Evolutionary conservation across 2,888 invertebrate genomes (phyloP), one percentile per base, ranked within the genome.

Genomic region (Rhagonycha fulva): DNA sequence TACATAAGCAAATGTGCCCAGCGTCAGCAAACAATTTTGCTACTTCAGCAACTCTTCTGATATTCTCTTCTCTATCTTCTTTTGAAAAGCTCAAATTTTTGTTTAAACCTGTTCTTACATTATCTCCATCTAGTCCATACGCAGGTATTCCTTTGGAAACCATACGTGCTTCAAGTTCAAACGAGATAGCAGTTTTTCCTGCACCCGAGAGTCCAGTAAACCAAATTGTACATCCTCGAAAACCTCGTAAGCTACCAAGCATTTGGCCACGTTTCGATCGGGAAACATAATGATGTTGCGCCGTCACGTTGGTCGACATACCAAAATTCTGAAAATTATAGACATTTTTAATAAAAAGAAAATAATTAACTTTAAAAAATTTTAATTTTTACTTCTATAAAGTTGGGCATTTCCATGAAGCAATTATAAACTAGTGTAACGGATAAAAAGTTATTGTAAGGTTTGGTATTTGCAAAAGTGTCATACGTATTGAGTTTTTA

Each of bases 1-100:
- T 97, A 88, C 98, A 98, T 62, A 99, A 91, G 80, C 97, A 95
- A 14, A 99, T 94, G 71, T 98, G 96, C 0, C 99, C 99, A 80
- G 97, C 96, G 88, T 99, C 99, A 0, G 99, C 98, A 88, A 99
- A 98, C 12, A 99, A 89, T 88, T 97, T 98, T 11, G 98, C 97
- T 0, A 99, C 98, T 88, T 99, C 99, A 0, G 98, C 96, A 0
- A 99, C 98, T 80, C 99, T 90, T 23, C 99, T 90, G 83, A 99
- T 99, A 87, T 99, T 99, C 88, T 99, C 99, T 85, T 97, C 96
- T 0, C 99, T 91, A 84, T 99, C 99, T 82, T 96, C 94, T 77
- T 96, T 96, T n/a, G 93, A 93, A 88, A 99, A 99, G 60, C 98
- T 96, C 9, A 99, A 91, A 89, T 99, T 98, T 87, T 96, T 96